These are phyloP conservation scores for Megalonaias nervosa DNA, from an alignment of 1,140 invertebrate genomes.

Conservation along the genomic window DNA sequence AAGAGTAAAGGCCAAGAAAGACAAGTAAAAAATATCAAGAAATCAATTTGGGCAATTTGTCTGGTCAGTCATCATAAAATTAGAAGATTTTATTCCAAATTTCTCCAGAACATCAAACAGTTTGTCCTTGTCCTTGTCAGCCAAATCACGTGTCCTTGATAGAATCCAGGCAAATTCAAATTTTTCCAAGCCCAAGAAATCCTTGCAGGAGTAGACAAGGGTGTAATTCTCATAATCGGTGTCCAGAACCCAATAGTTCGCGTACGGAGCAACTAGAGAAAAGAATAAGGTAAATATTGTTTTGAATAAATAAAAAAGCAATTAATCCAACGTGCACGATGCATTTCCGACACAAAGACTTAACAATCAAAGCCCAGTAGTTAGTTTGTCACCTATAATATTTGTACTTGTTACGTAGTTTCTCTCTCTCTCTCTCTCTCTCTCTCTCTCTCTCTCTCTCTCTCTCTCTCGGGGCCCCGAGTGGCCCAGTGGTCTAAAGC, in stretches of 20 bases:
- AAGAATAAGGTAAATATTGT: background rate
- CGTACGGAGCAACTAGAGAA: conserved; percentile 44
- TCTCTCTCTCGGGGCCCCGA: too few species aligned
- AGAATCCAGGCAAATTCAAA: conserved; percentile 58
- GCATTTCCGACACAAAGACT: background rate
- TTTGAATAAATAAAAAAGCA: too few species aligned
- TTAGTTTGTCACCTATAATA: too few species aligned
- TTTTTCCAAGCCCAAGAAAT: conserved; percentile 39
- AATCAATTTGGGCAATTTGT: conserved; percentile 18
- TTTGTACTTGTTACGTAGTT: background rate
- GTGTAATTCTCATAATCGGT: conserved; percentile 56
- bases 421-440: background rate
- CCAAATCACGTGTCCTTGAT: conserved; percentile 25
- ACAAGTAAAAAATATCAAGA: background rate
- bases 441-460: too few species aligned
- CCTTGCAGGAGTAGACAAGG: conserved; percentile 47
- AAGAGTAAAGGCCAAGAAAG: background rate
- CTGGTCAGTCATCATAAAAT: conserved; percentile 10
- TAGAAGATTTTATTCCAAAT: conserved; percentile 11
- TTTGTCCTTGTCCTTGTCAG: conserved; percentile 9
- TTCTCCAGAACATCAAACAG: conserved; percentile 7
- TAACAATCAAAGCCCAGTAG: background rate
- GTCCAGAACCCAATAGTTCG: conserved; percentile 53
- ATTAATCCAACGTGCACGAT: too few species aligned
- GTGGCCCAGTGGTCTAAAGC: too few species aligned